Percentiles rank a stretch among this genome's conserved stretches.
Conservation (phyloP, 2,888 invertebrate species). For the Mythimna vitellina region DNA sequence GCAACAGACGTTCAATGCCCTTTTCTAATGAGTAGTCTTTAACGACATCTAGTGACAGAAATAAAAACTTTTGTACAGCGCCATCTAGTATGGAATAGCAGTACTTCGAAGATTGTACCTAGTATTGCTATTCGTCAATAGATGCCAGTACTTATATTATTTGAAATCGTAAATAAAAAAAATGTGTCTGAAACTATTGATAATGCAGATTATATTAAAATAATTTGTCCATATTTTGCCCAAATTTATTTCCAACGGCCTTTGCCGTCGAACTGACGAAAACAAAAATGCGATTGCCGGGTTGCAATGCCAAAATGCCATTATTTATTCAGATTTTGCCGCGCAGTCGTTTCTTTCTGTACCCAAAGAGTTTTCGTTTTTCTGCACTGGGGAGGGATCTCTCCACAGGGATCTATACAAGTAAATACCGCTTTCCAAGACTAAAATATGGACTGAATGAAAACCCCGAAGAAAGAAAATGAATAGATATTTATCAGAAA, state of each 20-base stretch:
- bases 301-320: neutral
- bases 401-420: neutral
- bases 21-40: neutral
- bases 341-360: neutral
- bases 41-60: constrained; percentile 68
- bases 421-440: neutral
- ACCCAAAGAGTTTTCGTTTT: neutral
- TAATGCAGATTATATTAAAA: too few relatives aligned
- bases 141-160: constrained; percentile 64
- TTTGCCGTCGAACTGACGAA: neutral
- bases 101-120: neutral
- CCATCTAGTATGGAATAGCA: constrained; percentile 58
- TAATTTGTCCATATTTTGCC: too few relatives aligned
- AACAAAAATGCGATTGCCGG: neutral
- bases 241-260: too few relatives aligned
- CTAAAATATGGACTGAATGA: neutral
- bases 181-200: too few relatives aligned
- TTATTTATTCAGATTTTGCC: neutral
- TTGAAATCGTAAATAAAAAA: neutral
- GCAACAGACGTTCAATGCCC: constrained; percentile 50
- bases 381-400: neutral
- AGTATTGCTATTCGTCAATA: constrained; percentile 61
- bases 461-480: too few relatives aligned
- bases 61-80: constrained; percentile 4
- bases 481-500: neutral